A percentile compares a stretch with the other conserved stretches of the same genome.
These are phyloP conservation scores for Cisticola juncidis DNA, from an alignment of 2,113 vertebrate species.

Conservation along the genomic window DNA sequence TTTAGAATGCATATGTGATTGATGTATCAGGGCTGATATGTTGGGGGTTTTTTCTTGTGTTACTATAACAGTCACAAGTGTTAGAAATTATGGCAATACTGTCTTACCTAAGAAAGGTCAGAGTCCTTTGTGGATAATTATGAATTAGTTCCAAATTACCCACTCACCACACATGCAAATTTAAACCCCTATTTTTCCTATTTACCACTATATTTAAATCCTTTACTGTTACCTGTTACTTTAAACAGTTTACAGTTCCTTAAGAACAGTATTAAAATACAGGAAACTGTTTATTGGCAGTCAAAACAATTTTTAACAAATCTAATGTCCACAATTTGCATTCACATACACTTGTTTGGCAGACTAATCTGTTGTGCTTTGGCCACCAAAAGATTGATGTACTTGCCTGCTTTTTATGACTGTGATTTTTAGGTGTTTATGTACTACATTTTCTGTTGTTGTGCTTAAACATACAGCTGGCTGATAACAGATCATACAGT, in stretches of 20 bases:
- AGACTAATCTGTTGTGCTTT: background rate
- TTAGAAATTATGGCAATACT: background rate
- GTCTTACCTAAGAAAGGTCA: background rate
- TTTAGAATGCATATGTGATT: constrained; percentile 55
- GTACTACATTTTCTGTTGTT: constrained; percentile 21
- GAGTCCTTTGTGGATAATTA: background rate
- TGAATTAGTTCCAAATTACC: background rate
- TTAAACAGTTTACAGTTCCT: constrained; percentile 7
- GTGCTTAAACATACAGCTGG: constrained; percentile 24
- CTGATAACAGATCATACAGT: background rate
- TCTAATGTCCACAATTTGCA: background rate
- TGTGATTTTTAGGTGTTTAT: constrained; percentile 46
- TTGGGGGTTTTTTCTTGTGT: background rate
- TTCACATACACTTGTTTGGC: background rate
- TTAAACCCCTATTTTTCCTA: background rate
- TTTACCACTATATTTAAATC: constrained; percentile 41
- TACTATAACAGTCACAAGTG: background rate
- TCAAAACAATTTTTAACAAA: background rate
- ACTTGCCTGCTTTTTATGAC: constrained; percentile 30
- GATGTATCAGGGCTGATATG: constrained; percentile 40
- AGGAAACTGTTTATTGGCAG: background rate
- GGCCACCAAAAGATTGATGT: constrained; percentile 2
- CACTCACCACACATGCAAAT: background rate
- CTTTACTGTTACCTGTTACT: constrained; percentile 45
- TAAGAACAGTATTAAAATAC: constrained; percentile 22